Evolutionary conservation across 92 coral and sea anemone species (phyloP).

Genomic region (Diadumene lineata): DNA sequence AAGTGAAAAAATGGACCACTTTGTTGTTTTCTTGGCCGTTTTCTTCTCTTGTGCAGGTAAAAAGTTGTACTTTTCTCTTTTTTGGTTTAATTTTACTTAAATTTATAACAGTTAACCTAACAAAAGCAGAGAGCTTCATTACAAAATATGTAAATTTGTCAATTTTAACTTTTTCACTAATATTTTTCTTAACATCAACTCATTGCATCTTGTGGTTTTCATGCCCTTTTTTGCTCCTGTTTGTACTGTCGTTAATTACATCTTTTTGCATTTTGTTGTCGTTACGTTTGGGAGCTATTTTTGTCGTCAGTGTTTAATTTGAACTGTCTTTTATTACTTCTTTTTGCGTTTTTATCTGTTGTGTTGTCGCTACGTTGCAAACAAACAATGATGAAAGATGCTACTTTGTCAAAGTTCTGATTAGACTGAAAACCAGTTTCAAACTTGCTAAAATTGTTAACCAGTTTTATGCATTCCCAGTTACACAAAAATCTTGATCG

Average conservation of each 20-base stretch:
- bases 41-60: constrained; percentile 5
- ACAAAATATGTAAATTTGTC: too few species aligned
- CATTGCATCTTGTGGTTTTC: not conserved
- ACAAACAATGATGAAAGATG: too few species aligned
- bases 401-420: not conserved
- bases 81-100: not conserved
- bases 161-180: not conserved
- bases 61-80: not conserved
- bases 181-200: not conserved
- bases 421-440: not conserved
- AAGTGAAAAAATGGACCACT: not conserved
- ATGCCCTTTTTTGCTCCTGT: not conserved
- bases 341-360: too few species aligned
- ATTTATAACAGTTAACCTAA: not conserved
- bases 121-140: not conserved
- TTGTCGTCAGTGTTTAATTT: too few species aligned
- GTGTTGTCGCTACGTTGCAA: too few species aligned
- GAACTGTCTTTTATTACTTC: too few species aligned
- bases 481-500: too few species aligned
- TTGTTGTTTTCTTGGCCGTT: not conserved
- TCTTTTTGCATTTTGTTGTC: too few species aligned
- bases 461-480: too few species aligned
- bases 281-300: too few species aligned
- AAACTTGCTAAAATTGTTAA: too few species aligned
- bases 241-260: not conserved